Evolutionary conservation across 2,113 vertebrate species (phyloP).

Genomic region (Notothenia rossii): DNA sequence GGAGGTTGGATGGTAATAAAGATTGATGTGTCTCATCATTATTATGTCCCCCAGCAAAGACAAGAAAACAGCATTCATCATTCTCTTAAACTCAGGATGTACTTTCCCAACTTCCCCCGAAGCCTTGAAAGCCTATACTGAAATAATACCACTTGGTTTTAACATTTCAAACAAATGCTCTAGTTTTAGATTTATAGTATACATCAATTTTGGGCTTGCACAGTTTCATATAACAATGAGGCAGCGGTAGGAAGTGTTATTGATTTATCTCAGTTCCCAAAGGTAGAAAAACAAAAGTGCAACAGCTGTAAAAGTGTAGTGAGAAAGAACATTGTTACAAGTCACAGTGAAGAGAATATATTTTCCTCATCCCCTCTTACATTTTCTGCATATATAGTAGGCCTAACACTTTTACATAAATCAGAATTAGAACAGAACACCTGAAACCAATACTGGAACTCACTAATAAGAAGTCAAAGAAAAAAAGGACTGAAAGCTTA

Average conservation of each 20-base stretch:
- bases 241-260: conserved; percentile 33
- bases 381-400: conserved; percentile 3
- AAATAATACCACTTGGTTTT: conserved; percentile 45
- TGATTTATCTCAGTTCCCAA: conserved; percentile 51
- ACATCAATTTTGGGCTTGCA: conserved; percentile 35
- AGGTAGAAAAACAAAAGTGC: conserved; percentile 23
- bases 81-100: conserved; percentile 62
- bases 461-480: too few species aligned
- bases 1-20: conserved; percentile 66
- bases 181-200: conserved; percentile 42
- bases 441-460: too few species aligned
- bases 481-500: too few species aligned
- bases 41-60: conserved; percentile 68
- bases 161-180: conserved; percentile 45
- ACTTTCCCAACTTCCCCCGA: conserved; percentile 45
- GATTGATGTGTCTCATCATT: conserved; percentile 77
- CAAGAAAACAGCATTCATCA: conserved; percentile 70
- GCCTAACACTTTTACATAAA: too few species aligned
- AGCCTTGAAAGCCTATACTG: conserved; percentile 27
- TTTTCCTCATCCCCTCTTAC: conserved; percentile 1
- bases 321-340: conserved; percentile 26
- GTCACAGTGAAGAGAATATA: background rate
- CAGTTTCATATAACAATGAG: conserved; percentile 36
- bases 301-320: conserved; percentile 9
- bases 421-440: too few species aligned